Percentiles rank a stretch among this genome's conserved stretches.
Evolutionary conservation across 2,113 vertebrate species (phyloP).

Genomic region (Cephalophus harveyi): DNA sequence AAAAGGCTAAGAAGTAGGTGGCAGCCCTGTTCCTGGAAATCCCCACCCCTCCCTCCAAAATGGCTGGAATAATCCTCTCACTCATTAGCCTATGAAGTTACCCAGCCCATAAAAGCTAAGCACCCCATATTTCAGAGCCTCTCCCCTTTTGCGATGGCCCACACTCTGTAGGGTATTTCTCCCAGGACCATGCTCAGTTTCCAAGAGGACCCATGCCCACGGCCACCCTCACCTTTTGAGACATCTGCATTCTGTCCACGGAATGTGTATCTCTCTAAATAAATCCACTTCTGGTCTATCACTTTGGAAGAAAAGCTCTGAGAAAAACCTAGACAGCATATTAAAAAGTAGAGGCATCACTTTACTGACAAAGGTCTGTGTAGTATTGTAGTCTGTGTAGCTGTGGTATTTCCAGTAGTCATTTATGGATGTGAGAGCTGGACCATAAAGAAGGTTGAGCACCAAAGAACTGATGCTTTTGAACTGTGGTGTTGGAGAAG

Average conservation of each 20-base stretch:
- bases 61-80: neutral
- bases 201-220: neutral
- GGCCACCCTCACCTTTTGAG: neutral
- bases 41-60: neutral
- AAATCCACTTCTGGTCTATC: neutral
- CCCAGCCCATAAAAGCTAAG: neutral
- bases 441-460: neutral
- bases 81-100: neutral
- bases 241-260: neutral
- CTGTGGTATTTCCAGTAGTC: neutral
- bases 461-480: neutral
- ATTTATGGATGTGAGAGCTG: neutral
- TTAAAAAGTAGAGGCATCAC: neutral
- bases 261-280: neutral
- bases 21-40: neutral
- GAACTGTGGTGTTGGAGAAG: neutral
- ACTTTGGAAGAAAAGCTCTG: neutral
- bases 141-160: neutral
- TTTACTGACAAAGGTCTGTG: accelerated
- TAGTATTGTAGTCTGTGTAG: neutral
- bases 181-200: neutral
- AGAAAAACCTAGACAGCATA: neutral
- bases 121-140: neutral
- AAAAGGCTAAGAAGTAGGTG: neutral
- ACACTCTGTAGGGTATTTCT: neutral